A percentile compares a stretch with the other conserved stretches of the same genome.
Evolutionary conservation across 2,113 vertebrate species (phyloP).

Genomic region (Hemicordylus capensis): DNA sequence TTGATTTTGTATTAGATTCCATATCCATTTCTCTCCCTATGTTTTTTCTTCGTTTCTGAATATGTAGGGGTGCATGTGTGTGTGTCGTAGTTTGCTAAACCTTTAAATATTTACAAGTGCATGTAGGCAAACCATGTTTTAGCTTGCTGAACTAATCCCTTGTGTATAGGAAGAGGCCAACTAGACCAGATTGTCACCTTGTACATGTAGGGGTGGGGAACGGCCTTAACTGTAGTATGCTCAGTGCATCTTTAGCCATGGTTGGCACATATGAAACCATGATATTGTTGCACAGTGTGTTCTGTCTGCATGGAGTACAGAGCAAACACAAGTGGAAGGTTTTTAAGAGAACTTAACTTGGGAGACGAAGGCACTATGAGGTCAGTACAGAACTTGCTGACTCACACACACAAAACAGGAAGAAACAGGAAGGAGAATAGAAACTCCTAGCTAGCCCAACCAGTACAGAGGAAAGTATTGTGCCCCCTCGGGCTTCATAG

Average conservation of each 20-base stretch:
- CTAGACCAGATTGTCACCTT: no score
- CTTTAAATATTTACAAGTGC: background rate
- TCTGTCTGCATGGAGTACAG: no score
- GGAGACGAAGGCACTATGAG: no score
- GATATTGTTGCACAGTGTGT: no score
- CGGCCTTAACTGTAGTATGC: background rate
- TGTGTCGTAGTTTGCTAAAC: constrained; percentile 3
- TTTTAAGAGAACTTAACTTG: no score
- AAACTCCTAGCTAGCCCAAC: no score
- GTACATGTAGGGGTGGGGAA: background rate
- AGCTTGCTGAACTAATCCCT: background rate
- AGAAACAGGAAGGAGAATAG: no score
- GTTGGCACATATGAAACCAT: background rate
- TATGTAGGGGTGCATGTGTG: background rate
- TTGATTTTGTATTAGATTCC: background rate
- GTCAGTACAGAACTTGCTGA: no score
- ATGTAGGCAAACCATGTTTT: background rate
- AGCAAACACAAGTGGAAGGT: no score
- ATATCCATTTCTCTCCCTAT: background rate
- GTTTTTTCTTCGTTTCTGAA: background rate
- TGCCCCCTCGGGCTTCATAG: no score
- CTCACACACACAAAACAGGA: no score
- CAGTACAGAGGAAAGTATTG: no score
- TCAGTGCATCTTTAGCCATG: background rate
- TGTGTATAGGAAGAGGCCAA: background rate